Base-by-base conservation (phyloP, 2,797 vertebrate species). In the Coregonus suidteri region DNA sequence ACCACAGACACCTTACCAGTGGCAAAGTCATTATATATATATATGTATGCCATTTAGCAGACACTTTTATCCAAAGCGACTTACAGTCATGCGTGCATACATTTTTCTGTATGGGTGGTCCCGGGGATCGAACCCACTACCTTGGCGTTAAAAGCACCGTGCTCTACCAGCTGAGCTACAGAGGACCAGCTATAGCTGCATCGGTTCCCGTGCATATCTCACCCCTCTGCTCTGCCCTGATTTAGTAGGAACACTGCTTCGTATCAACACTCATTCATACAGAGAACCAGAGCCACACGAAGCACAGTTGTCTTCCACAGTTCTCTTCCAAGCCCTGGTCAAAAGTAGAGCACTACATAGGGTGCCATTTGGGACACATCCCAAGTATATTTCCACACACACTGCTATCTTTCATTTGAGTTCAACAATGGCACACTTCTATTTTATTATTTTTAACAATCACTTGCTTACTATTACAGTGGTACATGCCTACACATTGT, bases 1-100 rank as follows among this genome's bases (percentile, higher is more conserved):
- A 77, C 70, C 71, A 72, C 37, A 75, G 77, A 77, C 81, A 81
- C 77, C 81, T 75, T 73, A 62, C 75, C 67, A 77, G 69, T 62
- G 68, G 70, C 70, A 73, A 66, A 72, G 76, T 66, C 62, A 25
- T 25, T n/a, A n/a, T n/a, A n/a, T n/a, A n/a, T n/a, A n/a, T n/a
- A n/a, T n/a, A n/a, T n/a, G n/a, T n/a, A n/a, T n/a, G n/a, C n/a
- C n/a, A n/a, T n/a, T n/a, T n/a, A n/a, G n/a, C n/a, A n/a, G n/a
- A n/a, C n/a, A n/a, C n/a, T n/a, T n/a, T n/a, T n/a, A n/a, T n/a
- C n/a, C n/a, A n/a, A n/a, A n/a, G n/a, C n/a, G n/a, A n/a, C n/a
- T n/a, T n/a, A n/a, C n/a, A n/a, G n/a, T n/a, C n/a, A n/a, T n/a
- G n/a, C n/a, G n/a, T n/a, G n/a, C n/a, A n/a, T n/a, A n/a, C n/a